A percentile compares a stretch with the other conserved stretches of the same genome.
Conservation (phyloP, 2,888 invertebrate genomes). For the Callimorpha dominula region DNA sequence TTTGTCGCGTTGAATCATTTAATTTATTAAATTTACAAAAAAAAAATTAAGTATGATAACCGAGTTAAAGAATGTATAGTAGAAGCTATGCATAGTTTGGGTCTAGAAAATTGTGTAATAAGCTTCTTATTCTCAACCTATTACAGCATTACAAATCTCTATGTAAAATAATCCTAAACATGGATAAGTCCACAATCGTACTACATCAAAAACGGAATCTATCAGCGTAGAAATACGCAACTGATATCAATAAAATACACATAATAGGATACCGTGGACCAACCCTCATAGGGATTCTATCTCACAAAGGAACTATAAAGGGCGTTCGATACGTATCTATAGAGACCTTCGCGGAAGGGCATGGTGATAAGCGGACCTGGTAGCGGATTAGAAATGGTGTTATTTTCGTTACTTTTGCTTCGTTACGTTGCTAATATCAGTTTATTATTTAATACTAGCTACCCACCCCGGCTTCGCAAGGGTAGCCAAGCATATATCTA, state of each 20-base stretch:
- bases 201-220: slow-evolving; percentile 40
- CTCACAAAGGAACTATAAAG: slow-evolving; percentile 54
- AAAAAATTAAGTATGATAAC: no score
- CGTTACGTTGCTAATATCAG: no score
- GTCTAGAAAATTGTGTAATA: no score
- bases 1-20: no score
- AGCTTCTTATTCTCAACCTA: neutral
- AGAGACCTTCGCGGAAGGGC: slow-evolving; percentile 20
- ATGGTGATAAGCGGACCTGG: slow-evolving; percentile 28
- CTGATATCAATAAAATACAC: slow-evolving; percentile 53
- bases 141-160: neutral
- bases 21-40: no score
- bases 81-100: no score
- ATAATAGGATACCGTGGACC: slow-evolving; percentile 42
- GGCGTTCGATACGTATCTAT: slow-evolving; percentile 52
- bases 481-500: no score
- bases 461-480: no score
- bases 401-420: neutral
- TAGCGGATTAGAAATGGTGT: slow-evolving; percentile 4
- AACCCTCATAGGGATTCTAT: slow-evolving; percentile 47
- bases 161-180: neutral
- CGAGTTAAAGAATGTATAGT: no score
- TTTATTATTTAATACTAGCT: no score
- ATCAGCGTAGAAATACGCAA: slow-evolving; percentile 43
- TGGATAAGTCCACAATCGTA: slow-evolving; percentile 25